Percentiles rank a stretch among this genome's conserved stretches.
These are phyloP conservation scores for Pocillopora verrucosa DNA, from an alignment of 64 coral and sea anemone genomes.

Conservation along the genomic window DNA sequence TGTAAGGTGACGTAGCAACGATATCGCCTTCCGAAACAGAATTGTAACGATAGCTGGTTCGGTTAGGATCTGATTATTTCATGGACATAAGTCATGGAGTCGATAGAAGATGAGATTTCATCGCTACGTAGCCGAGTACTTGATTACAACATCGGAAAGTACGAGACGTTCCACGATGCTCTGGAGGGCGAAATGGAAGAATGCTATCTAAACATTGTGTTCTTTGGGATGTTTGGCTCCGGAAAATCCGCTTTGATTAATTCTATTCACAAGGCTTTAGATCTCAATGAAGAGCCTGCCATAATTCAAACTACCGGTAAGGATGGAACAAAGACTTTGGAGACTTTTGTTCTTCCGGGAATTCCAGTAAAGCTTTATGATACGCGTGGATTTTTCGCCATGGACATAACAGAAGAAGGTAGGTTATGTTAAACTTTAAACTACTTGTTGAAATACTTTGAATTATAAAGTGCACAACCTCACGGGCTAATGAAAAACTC, in stretches of 20 bases:
- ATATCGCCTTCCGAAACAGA: not conserved
- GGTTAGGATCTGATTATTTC: not conserved
- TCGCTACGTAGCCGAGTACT: not conserved
- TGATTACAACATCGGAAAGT: not conserved
- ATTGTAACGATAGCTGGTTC: not conserved
- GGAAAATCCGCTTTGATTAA: conserved; percentile 86
- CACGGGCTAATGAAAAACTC: no score
- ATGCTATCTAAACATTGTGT: conserved; percentile 47
- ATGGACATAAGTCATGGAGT: not conserved
- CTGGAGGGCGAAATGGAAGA: conserved; percentile 63
- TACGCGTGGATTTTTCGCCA: conserved; percentile 75
- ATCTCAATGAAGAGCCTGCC: not conserved
- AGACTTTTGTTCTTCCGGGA: conserved; percentile 39
- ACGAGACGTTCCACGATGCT: conserved; percentile 49
- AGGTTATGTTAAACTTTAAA: not conserved
- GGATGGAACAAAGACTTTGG: conserved; percentile 55
- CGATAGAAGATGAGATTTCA: not conserved
- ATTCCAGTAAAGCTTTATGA: conserved; percentile 55
- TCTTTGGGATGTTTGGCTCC: conserved; percentile 75
- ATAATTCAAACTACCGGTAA: conserved; percentile 46
- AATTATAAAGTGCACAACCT: not conserved
- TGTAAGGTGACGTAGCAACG: not conserved
- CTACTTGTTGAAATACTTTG: not conserved
- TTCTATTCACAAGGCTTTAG: conserved; percentile 53
- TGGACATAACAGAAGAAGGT: conserved; percentile 16